Evolutionary conservation across 2,113 vertebrate genomes (phyloP).

Genomic region (Dasyornis broadbenti): DNA sequence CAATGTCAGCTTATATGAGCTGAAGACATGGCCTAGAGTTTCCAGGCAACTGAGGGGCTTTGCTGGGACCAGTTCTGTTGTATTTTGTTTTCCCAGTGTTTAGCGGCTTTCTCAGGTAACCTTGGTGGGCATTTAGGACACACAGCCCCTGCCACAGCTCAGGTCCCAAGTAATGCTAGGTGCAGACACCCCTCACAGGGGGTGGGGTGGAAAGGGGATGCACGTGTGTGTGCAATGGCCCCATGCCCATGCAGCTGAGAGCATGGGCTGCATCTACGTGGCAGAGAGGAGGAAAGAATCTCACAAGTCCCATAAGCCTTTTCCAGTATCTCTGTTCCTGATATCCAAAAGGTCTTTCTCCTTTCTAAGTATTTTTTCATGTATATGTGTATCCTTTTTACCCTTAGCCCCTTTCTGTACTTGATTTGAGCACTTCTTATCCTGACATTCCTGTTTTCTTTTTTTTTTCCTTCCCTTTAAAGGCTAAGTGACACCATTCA

Average conservation of each 20-base stretch:
- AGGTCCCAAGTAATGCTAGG: not conserved
- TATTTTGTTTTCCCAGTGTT: not conserved
- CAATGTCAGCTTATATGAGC: not conserved
- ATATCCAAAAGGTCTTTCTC: not conserved
- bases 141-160: not conserved
- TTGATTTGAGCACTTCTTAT: not conserved
- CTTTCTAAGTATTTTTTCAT: not conserved
- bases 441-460: not conserved
- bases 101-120: not conserved
- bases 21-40: not conserved
- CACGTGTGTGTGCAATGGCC: fast-evolving
- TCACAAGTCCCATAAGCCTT: not conserved
- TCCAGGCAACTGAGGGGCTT: not conserved
- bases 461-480: not conserved
- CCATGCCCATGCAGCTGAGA: not conserved
- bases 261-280: not conserved
- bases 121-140: not conserved
- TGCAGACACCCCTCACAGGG: fast-evolving
- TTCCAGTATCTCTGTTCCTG: not conserved
- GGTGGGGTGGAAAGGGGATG: not conserved
- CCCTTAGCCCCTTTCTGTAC: not conserved
- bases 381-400: not conserved
- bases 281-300: not conserved
- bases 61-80: not conserved
- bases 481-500: not conserved